Evolutionary conservation across 2,113 vertebrate genomes (phyloP), one percentile per base, ranked within the genome.

Genomic region (Podilymbus podiceps): DNA sequence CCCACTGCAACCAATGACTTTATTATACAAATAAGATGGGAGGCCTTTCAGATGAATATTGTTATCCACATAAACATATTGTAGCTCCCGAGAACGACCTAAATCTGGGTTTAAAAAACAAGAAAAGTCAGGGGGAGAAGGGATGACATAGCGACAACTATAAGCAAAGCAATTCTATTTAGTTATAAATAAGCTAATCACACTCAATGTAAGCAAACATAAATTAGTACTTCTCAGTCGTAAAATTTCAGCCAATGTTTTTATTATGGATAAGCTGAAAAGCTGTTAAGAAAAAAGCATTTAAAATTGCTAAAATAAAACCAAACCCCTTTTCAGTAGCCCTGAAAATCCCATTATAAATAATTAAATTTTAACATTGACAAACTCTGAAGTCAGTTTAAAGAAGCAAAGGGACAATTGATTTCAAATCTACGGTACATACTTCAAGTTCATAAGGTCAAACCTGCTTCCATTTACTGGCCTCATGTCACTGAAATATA

Each of bases 1-100:
- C 99, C 99, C 99, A 93, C 98, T 99, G 97, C 99, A 99, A 91
- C 99, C 99, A 77, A 99, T 99, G 95, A 99, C 99, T 98, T 99
- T 99, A 95, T 99, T 99, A 86, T 99, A 99, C 60, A 99, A 97
- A 52, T 98, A 98, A 47, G 98, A 99, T 7, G 98, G 99, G 82
- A 98, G 97, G 95, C 98, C 98, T 95, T 98, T 99, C 97, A 98
- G 98, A 96, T 99, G 98, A 97, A 97, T 86, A 63, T 98, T 98
- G 98, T 99, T 99, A 98, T 99, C 99, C 99, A 99, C 98, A 23
- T 99, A 99, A 96, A 99, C 99, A 91, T 99, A 99, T 4, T 99
- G 98, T 58, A 98, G 98, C 97, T 99, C 99, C 94, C 98, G 98
- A 96, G 99, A 99, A 92, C 98, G 99, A 98, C 99, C 99, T 98